These are phyloP conservation scores for Bursaphelenchus okinawaensis DNA, from an alignment of 2,888 invertebrate species.

Conservation along the genomic window DNA sequence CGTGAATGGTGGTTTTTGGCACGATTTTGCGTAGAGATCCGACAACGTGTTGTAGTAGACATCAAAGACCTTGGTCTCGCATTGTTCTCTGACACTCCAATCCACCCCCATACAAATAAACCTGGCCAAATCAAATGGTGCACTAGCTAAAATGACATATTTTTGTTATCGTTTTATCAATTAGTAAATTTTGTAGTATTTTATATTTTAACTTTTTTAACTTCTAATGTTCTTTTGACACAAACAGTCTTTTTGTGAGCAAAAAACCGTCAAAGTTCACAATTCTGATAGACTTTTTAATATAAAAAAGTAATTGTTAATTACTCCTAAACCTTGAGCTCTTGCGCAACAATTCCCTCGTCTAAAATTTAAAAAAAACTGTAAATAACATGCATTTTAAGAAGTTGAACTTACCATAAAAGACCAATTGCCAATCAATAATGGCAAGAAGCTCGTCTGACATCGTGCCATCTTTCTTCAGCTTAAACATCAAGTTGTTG, in stretches of 20 bases:
- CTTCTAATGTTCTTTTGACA: too few relatives aligned
- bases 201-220: too few relatives aligned
- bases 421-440: constrained; percentile 8
- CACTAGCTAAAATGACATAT: background rate
- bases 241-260: too few relatives aligned
- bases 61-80: background rate
- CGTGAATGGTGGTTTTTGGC: background rate
- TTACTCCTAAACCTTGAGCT: too few relatives aligned
- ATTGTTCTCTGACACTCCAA: background rate
- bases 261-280: too few relatives aligned
- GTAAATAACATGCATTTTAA: too few relatives aligned
- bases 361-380: too few relatives aligned
- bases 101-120: background rate
- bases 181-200: too few relatives aligned
- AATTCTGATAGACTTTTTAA: too few relatives aligned
- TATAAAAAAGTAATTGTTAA: too few relatives aligned
- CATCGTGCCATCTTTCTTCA: background rate
- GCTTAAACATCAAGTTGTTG: background rate
- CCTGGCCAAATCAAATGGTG: constrained; percentile 7
- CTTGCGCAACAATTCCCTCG: too few relatives aligned
- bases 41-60: background rate
- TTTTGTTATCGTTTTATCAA: too few relatives aligned
- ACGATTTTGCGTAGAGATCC: background rate
- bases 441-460: constrained; percentile 3
- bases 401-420: background rate